Conservation (phyloP, 2,888 invertebrate genomes). For the Zhengitettix transpicula region DNA sequence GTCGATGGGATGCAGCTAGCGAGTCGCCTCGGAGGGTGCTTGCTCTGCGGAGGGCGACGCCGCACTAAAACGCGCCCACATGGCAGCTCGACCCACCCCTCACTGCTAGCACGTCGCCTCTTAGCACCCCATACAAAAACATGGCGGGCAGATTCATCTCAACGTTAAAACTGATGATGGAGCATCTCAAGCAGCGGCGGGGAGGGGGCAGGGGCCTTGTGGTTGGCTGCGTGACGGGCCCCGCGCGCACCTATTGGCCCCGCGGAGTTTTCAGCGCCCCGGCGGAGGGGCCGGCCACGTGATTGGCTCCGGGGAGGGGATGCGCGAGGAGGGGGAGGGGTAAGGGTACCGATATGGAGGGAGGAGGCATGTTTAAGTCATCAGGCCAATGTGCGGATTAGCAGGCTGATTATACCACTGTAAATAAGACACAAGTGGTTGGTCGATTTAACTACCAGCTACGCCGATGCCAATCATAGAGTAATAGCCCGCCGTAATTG, state of each 20-base stretch:
- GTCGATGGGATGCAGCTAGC: too few species aligned
- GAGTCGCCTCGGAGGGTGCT: too few species aligned
- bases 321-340: background rate
- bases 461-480: too few species aligned
- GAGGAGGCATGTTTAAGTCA: too few species aligned
- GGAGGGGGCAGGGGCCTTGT: background rate
- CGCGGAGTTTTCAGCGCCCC: background rate
- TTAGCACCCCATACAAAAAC: conserved; percentile 7
- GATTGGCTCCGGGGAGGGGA: background rate
- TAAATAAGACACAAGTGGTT: too few species aligned
- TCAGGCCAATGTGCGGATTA: too few species aligned
- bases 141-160: conserved; percentile 8
- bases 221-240: background rate
- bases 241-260: background rate
- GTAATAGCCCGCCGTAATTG: too few species aligned
- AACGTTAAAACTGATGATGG: background rate
- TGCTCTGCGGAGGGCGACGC: background rate
- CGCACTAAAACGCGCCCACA: background rate
- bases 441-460: too few species aligned
- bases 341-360: too few species aligned
- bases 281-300: background rate
- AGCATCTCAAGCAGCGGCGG: background rate
- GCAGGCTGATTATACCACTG: too few species aligned
- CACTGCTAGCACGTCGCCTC: background rate
- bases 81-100: background rate